These are phyloP conservation scores for Sebastes itinus DNA, from an alignment of 2,797 vertebrate species.

Conservation along the genomic window DNA sequence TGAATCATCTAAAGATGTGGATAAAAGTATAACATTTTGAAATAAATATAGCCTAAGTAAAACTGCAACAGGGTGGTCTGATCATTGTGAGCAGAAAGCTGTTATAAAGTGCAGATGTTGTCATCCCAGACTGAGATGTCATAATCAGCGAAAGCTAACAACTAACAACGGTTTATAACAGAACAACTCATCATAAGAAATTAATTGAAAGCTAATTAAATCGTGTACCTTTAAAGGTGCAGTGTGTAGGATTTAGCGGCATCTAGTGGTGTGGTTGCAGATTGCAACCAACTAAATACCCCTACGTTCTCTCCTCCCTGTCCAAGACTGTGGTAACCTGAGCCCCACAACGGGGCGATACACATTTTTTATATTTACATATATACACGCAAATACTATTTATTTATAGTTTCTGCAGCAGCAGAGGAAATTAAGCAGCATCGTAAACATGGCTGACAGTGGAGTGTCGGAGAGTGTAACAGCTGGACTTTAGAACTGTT, in stretches of 20 bases:
- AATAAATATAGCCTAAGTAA: background rate
- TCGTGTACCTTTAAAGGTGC: background rate
- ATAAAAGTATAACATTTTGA: background rate
- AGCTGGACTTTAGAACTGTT: conserved; percentile 12
- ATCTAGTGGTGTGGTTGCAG: too few relatives aligned
- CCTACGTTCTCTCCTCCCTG: too few relatives aligned
- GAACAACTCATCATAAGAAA: background rate
- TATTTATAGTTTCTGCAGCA: background rate
- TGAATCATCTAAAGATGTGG: too few relatives aligned
- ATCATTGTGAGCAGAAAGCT: background rate
- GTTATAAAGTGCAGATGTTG: background rate
- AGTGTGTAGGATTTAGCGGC: too few relatives aligned
- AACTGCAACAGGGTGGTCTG: background rate
- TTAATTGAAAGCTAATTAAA: too few relatives aligned
- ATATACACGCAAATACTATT: too few relatives aligned
- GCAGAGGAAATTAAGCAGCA: conserved; percentile 44
- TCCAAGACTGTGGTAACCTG: too few relatives aligned
- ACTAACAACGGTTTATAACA: background rate
- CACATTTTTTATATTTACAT: too few relatives aligned
- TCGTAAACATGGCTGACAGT: conserved; percentile 83
- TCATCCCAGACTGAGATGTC: too few relatives aligned
- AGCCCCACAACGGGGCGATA: conserved; percentile 29
- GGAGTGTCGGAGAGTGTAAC: conserved; percentile 51
- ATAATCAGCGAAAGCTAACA: background rate
- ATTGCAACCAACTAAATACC: too few relatives aligned